Percentiles rank a stretch among this genome's conserved stretches.
Conservation (phyloP, 1,140 invertebrate species). For the Ostrea edulis region DNA sequence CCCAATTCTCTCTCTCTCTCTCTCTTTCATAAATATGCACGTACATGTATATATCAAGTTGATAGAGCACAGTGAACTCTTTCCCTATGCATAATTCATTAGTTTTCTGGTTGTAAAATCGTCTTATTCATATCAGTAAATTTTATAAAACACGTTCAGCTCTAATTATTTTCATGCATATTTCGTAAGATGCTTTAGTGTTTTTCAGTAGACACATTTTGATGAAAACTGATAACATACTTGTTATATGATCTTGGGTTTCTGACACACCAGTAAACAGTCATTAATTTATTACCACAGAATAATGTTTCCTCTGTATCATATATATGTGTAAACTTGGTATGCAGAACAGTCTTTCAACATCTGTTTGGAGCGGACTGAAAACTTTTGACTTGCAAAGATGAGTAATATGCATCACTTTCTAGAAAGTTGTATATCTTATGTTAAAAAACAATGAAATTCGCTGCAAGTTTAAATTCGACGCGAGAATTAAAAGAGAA, state of each 20-base stretch:
- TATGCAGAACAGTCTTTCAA: neutral
- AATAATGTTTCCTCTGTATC: neutral
- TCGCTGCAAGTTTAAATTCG: no score
- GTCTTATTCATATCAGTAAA: neutral
- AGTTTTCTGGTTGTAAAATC: neutral
- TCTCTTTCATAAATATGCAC: neutral
- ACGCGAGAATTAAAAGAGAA: no score
- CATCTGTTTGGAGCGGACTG: no score
- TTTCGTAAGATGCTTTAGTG: neutral
- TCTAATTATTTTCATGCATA: neutral
- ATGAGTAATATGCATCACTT: no score
- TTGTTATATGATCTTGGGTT: neutral
- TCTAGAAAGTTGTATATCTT: no score
- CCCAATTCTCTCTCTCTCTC: neutral
- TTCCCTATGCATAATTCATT: neutral
- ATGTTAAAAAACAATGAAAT: no score
- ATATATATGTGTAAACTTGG: neutral
- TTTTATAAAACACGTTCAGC: neutral
- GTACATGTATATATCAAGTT: neutral
- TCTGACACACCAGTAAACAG: neutral
- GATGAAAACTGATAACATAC: slow-evolving; percentile 20
- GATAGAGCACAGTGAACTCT: neutral
- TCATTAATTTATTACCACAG: neutral
- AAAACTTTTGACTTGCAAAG: no score
- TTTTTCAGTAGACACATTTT: neutral